These are phyloP conservation scores for Xestia ashworthii DNA, from an alignment of 2,888 invertebrate genomes.

Conservation along the genomic window DNA sequence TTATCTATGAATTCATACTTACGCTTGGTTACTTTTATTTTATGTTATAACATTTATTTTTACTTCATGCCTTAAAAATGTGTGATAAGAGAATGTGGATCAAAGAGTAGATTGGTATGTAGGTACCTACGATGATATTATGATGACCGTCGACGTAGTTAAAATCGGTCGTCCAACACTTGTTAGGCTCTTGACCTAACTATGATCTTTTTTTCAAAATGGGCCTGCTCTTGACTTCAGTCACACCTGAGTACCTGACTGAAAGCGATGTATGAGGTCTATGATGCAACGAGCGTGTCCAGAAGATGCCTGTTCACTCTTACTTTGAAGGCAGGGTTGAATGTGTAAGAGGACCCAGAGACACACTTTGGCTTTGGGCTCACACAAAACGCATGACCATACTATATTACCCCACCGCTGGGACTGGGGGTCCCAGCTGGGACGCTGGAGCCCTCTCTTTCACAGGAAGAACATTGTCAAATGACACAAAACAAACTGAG, in stretches of 20 bases:
- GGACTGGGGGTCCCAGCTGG: not conserved
- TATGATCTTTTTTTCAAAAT: too few relatives aligned
- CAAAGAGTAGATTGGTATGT: not conserved
- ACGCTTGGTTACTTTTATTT: not conserved
- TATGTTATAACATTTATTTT: not conserved
- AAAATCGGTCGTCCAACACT: not conserved
- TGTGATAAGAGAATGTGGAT: not conserved
- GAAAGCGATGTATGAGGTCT: too few relatives aligned
- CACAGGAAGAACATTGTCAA: not conserved
- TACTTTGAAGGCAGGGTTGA: too few relatives aligned
- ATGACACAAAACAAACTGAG: not conserved
- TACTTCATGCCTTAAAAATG: not conserved
- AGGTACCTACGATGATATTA: not conserved
- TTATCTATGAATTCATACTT: not conserved
- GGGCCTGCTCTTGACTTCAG: too few relatives aligned
- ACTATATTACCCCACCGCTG: not conserved
- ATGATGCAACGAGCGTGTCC: too few relatives aligned
- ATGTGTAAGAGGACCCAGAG: too few relatives aligned
- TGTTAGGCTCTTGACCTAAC: not conserved
- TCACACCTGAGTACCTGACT: too few relatives aligned
- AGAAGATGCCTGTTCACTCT: too few relatives aligned
- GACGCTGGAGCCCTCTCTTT: not conserved
- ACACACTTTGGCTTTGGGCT: too few relatives aligned
- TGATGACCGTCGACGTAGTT: not conserved
- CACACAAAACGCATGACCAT: not conserved